A percentile compares a stretch with the other conserved stretches of the same genome.
Conservation (phyloP, 1,140 invertebrate species). For the Hyphantria cunea region DNA sequence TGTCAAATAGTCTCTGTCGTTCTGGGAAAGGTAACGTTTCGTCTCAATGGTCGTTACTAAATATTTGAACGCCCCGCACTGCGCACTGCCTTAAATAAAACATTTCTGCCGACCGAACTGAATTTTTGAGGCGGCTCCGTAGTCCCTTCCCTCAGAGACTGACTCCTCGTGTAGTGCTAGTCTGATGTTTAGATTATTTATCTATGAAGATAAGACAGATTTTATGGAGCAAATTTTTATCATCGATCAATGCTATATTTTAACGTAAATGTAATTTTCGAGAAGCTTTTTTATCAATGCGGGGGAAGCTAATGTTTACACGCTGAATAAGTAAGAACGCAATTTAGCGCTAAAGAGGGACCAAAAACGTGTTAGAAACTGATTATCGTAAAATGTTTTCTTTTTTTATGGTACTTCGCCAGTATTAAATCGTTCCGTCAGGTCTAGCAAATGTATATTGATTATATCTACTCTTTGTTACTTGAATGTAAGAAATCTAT, state of each 20-base stretch:
- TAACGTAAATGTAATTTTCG: neutral
- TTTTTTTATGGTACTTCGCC: no score
- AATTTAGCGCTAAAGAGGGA: no score
- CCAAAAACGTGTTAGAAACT: no score
- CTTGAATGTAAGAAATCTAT: no score
- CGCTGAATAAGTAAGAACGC: no score
- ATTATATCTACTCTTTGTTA: no score
- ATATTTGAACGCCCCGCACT: conserved; percentile 54
- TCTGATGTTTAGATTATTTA: conserved; percentile 17
- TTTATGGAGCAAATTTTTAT: conserved; percentile 4
- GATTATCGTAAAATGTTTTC: no score
- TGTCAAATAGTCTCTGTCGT: conserved; percentile 22
- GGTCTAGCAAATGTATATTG: no score
- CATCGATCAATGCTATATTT: neutral
- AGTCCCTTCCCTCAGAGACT: conserved; percentile 28
- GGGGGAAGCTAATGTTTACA: neutral
- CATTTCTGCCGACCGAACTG: conserved; percentile 46
- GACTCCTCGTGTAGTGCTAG: conserved; percentile 16
- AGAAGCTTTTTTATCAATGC: neutral
- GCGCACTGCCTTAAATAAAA: conserved; percentile 56
- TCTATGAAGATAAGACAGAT: conserved; percentile 13
- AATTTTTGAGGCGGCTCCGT: conserved; percentile 52
- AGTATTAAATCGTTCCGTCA: no score
- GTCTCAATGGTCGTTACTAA: conserved; percentile 48
- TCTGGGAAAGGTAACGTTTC: conserved; percentile 33